Evolutionary conservation across 2,888 invertebrate species (phyloP).

Genomic region (Tenodera sinensis): DNA sequence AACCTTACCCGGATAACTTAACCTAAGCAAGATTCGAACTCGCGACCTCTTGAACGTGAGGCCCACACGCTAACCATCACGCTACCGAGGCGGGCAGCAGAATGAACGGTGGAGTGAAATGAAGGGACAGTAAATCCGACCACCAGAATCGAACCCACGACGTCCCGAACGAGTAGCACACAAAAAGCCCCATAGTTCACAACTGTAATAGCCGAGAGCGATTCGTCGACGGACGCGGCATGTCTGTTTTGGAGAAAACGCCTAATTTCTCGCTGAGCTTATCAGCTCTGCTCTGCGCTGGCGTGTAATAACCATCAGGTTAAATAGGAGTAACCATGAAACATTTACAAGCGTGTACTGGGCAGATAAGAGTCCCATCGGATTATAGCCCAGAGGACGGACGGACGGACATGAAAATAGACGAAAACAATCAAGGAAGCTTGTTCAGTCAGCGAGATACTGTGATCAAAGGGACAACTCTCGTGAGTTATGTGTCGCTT

Average conservation of each 20-base stretch:
- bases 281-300: neutral
- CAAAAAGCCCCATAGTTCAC: no score
- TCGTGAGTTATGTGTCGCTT: slow-evolving; percentile 9
- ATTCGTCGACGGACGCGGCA: no score
- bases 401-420: neutral
- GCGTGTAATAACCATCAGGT: neutral
- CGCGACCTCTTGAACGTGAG: no score
- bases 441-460: neutral
- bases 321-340: neutral
- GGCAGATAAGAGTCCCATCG: neutral
- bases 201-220: no score
- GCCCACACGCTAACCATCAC: no score
- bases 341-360: neutral
- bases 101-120: no score
- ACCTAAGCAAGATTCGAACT: no score
- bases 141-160: no score
- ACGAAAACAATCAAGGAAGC: neutral
- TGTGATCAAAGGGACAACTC: neutral
- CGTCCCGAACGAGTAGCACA: no score
- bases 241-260: neutral
- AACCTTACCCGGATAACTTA: no score
- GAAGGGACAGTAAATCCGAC: no score
- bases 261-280: neutral
- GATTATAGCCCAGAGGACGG: neutral
- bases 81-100: no score